A percentile compares a stretch with the other conserved stretches of the same genome.
phyloP scores from a whole-genome alignment of 2,888 invertebrate species.

The Thera britannica region DNA sequence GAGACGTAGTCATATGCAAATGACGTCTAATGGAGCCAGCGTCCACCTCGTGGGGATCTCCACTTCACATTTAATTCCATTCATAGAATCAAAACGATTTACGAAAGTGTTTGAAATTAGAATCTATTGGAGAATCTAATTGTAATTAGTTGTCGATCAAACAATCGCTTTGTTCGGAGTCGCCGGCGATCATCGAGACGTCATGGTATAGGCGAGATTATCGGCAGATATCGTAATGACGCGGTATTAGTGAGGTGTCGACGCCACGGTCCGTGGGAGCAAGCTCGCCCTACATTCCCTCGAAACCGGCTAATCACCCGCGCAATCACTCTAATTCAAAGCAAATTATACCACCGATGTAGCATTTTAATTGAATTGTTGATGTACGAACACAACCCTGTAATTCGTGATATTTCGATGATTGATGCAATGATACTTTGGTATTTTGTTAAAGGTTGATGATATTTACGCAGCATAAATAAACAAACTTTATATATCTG shows the following conservation, averaged over 20 bases:
- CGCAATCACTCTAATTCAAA: constrained; percentile 81
- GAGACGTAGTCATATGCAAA: constrained; percentile 67
- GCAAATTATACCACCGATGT: constrained; percentile 72
- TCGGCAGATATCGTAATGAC: constrained; percentile 79
- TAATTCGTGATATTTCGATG: constrained; percentile 58
- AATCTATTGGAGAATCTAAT: constrained; percentile 38
- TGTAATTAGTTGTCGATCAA: constrained; percentile 47
- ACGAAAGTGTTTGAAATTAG: constrained; percentile 43
- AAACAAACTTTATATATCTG: constrained; percentile 31
- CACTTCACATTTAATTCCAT: constrained; percentile 70
- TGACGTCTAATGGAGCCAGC: constrained; percentile 63
- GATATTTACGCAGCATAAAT: constrained; percentile 37
- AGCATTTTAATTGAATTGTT: constrained; percentile 80
- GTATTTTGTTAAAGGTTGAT: constrained; percentile 51
- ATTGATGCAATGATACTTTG: constrained; percentile 54
- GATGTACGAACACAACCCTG: constrained; percentile 53
- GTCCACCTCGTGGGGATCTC: constrained; percentile 58
- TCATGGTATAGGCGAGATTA: constrained; percentile 71
- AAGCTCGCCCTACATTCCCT: constrained; percentile 72
- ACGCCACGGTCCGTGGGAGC: constrained; percentile 71
- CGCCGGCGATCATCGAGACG: constrained; percentile 65
- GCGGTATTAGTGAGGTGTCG: constrained; percentile 78
- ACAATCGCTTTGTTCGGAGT: constrained; percentile 70
- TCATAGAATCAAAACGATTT: constrained; percentile 47
- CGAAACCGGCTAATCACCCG: constrained; percentile 70